Evolutionary conservation across 2,888 invertebrate species (phyloP), one percentile per base, ranked within the genome.

Genomic region (Pollenia angustigena): DNA sequence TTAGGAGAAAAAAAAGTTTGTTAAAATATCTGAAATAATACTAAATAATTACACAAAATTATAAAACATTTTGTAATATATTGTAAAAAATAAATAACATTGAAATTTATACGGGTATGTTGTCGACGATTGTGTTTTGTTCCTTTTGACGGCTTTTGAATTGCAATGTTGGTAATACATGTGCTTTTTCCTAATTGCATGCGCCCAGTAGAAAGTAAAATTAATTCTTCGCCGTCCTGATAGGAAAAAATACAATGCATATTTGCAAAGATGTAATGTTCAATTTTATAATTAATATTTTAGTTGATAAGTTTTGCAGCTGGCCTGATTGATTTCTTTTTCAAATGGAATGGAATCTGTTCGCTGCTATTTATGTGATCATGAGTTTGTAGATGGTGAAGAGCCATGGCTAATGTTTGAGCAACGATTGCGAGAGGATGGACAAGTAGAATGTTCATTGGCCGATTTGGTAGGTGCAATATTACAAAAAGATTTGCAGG

Each of bases 331-430:
- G 48, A 62, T 10, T 40, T 18, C 6, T 32, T 4, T 32, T 32
- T 32, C 54, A n/a, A n/a, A 12, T 68, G 44, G n/a, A 78, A 85
- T 88, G 74, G 84, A 87, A n/a, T 87, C 82, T 9, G 87, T 85
- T 2, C 88, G 87, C 44, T 89, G 89, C 50, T 89, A 87, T 64
- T 75, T 89, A n/a, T 89, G 89, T 62, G 89, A 89, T 66, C 88
- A 88, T 66, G 85, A 79, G 54, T 89, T 89, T 16, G 85, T 85
- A 0, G 88, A 89, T 12, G 89, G 89, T 2, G 89, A 89, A 58
- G 88, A 88, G 42, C 82, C 89, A 4, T 89, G 87, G 88, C 46
- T 89, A n/a, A 88, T 89, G 71, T 89, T 89, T 69, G 88, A 89
- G 23, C 81, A 85, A 32, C 85, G 89, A 32, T 44, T 88, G 11